Conservation (phyloP, 2,113 vertebrate species). For the Hippocampus barbouri region DNA sequence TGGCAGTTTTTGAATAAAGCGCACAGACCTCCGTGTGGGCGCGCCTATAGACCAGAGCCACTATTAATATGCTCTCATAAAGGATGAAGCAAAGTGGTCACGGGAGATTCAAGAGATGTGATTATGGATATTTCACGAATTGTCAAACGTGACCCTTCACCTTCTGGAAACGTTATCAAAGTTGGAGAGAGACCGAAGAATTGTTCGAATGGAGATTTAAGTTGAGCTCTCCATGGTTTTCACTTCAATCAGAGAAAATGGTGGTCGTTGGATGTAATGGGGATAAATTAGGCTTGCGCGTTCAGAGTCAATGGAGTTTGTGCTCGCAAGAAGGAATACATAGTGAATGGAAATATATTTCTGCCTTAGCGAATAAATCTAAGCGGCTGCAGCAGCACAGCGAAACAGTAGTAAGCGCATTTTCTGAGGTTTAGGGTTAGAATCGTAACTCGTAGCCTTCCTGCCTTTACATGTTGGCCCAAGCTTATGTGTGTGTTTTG, state of each 20-base stretch:
- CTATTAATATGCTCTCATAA: constrained; percentile 65
- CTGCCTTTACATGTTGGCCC: too few species aligned
- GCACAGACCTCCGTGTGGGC: constrained; percentile 26
- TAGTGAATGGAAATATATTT: background rate
- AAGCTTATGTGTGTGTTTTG: too few species aligned
- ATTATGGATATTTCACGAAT: constrained; percentile 64
- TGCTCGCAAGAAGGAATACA: background rate
- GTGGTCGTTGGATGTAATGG: background rate
- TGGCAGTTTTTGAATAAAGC: constrained; percentile 61
- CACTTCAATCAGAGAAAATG: background rate
- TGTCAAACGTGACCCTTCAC: constrained; percentile 62
- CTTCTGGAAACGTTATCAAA: constrained; percentile 49
- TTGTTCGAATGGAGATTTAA: constrained; percentile 15
- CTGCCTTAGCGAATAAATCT: background rate
- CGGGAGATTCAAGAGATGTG: constrained; percentile 52
- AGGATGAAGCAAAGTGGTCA: constrained; percentile 38
- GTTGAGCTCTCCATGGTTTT: constrained; percentile 23
- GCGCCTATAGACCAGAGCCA: constrained; percentile 48
- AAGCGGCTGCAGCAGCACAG: too few species aligned
- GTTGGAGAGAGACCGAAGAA: constrained; percentile 13
- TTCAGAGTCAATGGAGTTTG: background rate
- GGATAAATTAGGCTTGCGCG: background rate
- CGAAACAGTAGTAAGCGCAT: too few species aligned
- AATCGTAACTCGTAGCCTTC: too few species aligned
- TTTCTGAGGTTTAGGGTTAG: too few species aligned